A percentile compares a stretch with the other conserved stretches of the same genome.
phyloP scores from a whole-genome alignment of 2,888 invertebrate genomes.

The Rhingia rostrata region DNA sequence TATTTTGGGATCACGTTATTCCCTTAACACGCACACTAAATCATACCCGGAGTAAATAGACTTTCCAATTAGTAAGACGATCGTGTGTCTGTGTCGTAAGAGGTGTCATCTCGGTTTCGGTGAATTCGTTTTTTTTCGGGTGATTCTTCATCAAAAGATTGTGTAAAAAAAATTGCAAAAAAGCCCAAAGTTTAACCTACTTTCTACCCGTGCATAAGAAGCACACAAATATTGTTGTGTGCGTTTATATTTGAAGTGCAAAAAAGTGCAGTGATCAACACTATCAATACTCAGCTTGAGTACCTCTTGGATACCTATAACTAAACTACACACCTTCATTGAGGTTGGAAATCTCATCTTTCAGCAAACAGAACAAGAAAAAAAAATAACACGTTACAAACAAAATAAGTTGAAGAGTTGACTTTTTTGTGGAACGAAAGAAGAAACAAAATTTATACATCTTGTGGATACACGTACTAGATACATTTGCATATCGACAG shows the following conservation, averaged over 20 bases:
- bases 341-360: conserved; percentile 25
- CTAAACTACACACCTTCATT: conserved; percentile 38
- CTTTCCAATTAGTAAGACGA: conserved; percentile 66
- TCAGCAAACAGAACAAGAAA: conserved; percentile 19
- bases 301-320: conserved; percentile 56
- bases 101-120: conserved; percentile 56
- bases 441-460: conserved; percentile 8
- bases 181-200: conserved; percentile 61
- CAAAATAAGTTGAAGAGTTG: conserved; percentile 50
- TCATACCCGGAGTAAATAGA: conserved; percentile 42
- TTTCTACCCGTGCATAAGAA: conserved; percentile 65
- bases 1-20: conserved; percentile 47
- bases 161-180: conserved; percentile 43
- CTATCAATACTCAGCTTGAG: conserved; percentile 21
- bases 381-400: conserved; percentile 30
- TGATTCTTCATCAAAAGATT: conserved; percentile 46
- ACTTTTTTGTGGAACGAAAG: conserved; percentile 50
- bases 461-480: conserved; percentile 44
- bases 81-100: neutral
- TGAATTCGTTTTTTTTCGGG: conserved; percentile 41
- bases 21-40: conserved; percentile 60
- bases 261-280: conserved; percentile 65
- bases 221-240: conserved; percentile 33
- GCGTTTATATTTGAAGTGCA: conserved; percentile 53
- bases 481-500: conserved; percentile 64